phyloP scores from a whole-genome alignment of 2,888 invertebrate genomes.

The Prosapia bicincta region DNA sequence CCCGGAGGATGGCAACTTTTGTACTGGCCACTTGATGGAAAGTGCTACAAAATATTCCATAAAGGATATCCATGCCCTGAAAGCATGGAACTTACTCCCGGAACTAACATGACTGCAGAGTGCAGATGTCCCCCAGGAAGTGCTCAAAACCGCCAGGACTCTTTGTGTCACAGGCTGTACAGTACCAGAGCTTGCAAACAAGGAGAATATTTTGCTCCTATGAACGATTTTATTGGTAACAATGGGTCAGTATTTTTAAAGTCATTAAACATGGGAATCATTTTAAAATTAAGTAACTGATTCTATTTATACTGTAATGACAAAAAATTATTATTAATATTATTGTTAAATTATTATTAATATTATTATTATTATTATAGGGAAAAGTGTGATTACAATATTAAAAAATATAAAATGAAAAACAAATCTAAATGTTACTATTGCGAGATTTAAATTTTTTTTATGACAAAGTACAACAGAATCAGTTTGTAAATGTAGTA shows the following conservation, averaged over 20 bases:
- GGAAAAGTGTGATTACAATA: too few relatives aligned
- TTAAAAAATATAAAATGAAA: too few relatives aligned
- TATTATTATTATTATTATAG: too few relatives aligned
- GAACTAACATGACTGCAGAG: conserved; percentile 62
- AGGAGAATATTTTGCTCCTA: conserved; percentile 74
- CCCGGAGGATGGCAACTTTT: conserved; percentile 82
- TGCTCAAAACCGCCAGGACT: conserved; percentile 64
- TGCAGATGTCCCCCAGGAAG: conserved; percentile 81
- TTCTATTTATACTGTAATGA: too few relatives aligned
- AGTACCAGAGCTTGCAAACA: conserved; percentile 67
- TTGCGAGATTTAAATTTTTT: too few relatives aligned
- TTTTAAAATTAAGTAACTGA: too few relatives aligned
- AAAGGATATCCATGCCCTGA: conserved; percentile 75
- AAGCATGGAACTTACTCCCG: conserved; percentile 77
- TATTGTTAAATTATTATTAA: too few relatives aligned
- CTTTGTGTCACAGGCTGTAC: conserved; percentile 70
- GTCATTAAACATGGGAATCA: too few relatives aligned
- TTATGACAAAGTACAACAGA: too few relatives aligned
- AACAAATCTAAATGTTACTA: too few relatives aligned
- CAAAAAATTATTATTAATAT: too few relatives aligned
- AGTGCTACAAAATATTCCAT: conserved; percentile 85
- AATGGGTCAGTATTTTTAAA: not conserved
- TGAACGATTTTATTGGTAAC: conserved; percentile 42
- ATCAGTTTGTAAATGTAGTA: too few relatives aligned
- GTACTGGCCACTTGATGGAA: conserved; percentile 78